Evolutionary conservation across 1,140 invertebrate genomes (phyloP), one percentile per base, ranked within the genome.

Genomic region (Heliconius eleuchia): DNA sequence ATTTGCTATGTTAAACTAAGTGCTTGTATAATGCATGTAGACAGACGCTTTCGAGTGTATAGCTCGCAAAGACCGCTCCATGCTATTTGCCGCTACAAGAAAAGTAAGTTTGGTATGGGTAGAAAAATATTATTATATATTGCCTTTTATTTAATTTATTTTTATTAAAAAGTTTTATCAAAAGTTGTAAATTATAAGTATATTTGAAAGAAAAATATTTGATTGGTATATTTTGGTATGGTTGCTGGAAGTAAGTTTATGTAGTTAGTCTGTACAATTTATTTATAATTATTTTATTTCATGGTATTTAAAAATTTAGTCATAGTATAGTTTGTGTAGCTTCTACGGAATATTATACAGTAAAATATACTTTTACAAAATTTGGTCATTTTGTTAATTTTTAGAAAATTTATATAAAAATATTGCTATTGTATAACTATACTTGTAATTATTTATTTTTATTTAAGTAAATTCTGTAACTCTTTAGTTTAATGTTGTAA

Each of bases 1-100:
- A 60, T 23, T 23, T 60, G 55, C 55, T 60, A 60, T 27, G 55
- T 60, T 60, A 27, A 60, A 52, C 18, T 19, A 7, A 52, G n/a
- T 66, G 27, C 27, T 66, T 60, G 27, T 46, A 27, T 80, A 77
- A 82, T 82, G 80, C 82, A 83, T 85, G 82, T 85, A 85, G 84
- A 74, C 18, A 70, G 82, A n/a, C 57, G 72, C 37, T 82, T 77
- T 76, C 73, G 66, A 72, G 78, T 82, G 80, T 82, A 71, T 79
- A 73, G 34, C 34, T 57, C 70, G 23, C 75, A 73, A 76, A 79
- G 57, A 30, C 2, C 23, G 42, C 39, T 16, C n/a, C 23, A 19
- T 27, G 60, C 74, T 34, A 30, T 39, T 27, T 18, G 73, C 18
- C 74, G 55, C 34, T 18, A 37, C 52, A 73, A 80, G 37, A 42